Evolutionary conservation across 2,797 vertebrate genomes (phyloP).

Genomic region (Alcedo quadribrachys): DNA sequence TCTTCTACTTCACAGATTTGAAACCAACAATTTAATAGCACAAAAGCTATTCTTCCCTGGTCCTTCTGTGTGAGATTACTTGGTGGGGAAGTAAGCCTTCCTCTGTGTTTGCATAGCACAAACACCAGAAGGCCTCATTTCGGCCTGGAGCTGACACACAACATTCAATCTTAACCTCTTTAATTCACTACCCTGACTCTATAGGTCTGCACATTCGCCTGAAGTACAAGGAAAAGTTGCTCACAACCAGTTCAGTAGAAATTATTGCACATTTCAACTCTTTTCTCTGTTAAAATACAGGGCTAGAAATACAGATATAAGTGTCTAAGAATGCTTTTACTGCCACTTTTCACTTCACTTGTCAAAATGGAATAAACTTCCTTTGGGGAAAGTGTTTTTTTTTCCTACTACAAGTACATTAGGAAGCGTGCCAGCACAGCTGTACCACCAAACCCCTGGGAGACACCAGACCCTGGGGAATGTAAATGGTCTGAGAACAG

Average conservation of each 20-base stretch:
- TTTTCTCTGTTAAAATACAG: not conserved
- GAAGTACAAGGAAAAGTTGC: not conserved
- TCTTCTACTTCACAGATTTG: not conserved
- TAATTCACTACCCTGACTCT: not conserved
- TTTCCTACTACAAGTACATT: constrained; percentile 22
- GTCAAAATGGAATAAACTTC: constrained; percentile 44
- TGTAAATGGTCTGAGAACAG: constrained; percentile 34
- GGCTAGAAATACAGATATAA: not conserved
- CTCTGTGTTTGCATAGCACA: not conserved
- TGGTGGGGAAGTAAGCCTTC: not conserved
- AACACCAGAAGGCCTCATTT: not conserved
- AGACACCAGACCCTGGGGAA: constrained; percentile 26
- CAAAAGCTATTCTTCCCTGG: not conserved
- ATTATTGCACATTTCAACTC: not conserved
- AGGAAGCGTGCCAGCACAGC: constrained; percentile 43
- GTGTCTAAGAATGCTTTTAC: constrained; percentile 17
- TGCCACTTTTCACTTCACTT: constrained; percentile 28
- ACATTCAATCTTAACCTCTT: not conserved
- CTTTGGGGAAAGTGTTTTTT: not conserved
- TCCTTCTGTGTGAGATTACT: not conserved
- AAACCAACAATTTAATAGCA: not conserved
- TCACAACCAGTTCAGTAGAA: not conserved
- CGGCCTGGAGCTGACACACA: not conserved
- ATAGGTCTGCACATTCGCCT: not conserved
- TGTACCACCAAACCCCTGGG: constrained; percentile 34